Percentiles rank a stretch among this genome's conserved stretches.
These are phyloP conservation scores for Caenorhabditis tropicalis DNA, from an alignment of 1,140 invertebrate species.

Conservation along the genomic window DNA sequence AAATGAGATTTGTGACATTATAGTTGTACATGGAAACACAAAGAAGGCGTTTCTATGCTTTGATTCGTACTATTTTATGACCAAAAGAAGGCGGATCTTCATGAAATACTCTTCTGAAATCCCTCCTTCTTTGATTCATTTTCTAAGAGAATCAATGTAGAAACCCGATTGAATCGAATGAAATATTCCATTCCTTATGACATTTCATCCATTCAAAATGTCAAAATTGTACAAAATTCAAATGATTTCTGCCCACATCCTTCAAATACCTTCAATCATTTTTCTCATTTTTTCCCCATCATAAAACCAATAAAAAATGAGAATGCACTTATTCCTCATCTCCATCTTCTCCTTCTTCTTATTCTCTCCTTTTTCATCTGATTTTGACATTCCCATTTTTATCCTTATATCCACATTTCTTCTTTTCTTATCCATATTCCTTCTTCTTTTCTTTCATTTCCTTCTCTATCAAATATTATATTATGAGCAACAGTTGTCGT, in stretches of 20 bases:
- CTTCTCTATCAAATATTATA: not conserved
- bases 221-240: constrained; percentile 6
- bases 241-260: not conserved
- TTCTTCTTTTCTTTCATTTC: not conserved
- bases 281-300: not conserved
- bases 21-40: too few species aligned
- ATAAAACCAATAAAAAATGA: constrained; percentile 34
- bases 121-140: too few species aligned
- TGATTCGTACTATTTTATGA: too few species aligned
- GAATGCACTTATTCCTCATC: constrained; percentile 8
- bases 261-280: constrained; percentile 6
- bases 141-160: too few species aligned
- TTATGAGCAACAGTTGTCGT: not conserved
- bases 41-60: too few species aligned
- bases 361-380: constrained; percentile 7
- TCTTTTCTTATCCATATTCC: not conserved
- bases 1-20: too few species aligned
- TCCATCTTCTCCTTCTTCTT: not conserved
- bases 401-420: too few species aligned
- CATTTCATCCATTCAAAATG: not conserved
- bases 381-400: constrained; percentile 25
- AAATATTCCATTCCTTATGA: too few species aligned
- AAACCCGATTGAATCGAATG: too few species aligned
- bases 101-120: too few species aligned
- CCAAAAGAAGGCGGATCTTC: too few species aligned